phyloP scores from a whole-genome alignment of 1,140 invertebrate genomes.

The Adoxophyes honmai region DNA sequence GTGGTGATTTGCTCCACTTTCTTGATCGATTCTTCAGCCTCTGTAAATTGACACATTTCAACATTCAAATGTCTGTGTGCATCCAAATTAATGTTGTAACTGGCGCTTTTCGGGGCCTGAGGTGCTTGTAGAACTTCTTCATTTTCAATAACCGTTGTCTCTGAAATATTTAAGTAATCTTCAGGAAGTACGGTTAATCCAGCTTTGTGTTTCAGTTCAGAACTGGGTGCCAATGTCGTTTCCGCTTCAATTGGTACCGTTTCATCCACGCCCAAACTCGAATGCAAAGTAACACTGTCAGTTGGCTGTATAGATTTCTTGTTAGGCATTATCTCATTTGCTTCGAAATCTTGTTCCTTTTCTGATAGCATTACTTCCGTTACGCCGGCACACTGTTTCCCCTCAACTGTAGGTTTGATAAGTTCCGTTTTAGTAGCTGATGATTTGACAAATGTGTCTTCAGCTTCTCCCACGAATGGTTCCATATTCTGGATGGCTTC shows the following conservation, averaged over 20 bases:
- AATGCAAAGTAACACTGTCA: constrained; percentile 26
- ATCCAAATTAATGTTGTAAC: constrained; percentile 31
- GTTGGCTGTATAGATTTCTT: constrained; percentile 26
- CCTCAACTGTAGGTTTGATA: constrained; percentile 20
- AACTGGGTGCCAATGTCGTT: neutral
- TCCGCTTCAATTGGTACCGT: constrained; percentile 14
- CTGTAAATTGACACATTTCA: constrained; percentile 34
- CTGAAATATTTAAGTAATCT: neutral
- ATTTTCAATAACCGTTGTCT: constrained; percentile 35
- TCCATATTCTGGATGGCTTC: constrained; percentile 42
- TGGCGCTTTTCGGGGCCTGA: constrained; percentile 22
- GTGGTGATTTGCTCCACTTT: neutral
- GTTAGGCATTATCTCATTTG: constrained; percentile 21
- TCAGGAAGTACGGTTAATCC: neutral
- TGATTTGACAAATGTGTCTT: constrained; percentile 25
- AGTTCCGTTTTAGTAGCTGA: constrained; percentile 22
- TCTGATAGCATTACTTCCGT: constrained; percentile 27
- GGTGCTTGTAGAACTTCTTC: constrained; percentile 28
- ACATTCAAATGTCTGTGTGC: constrained; percentile 44
- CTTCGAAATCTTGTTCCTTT: constrained; percentile 26
- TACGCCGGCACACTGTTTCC: constrained; percentile 24
- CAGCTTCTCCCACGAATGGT: constrained; percentile 46
- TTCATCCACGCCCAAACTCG: constrained; percentile 40
- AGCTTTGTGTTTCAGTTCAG: neutral
- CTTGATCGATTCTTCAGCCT: constrained; percentile 31